Base-by-base conservation (phyloP, 2,113 vertebrate species). In the Alligator sinensis region DNA sequence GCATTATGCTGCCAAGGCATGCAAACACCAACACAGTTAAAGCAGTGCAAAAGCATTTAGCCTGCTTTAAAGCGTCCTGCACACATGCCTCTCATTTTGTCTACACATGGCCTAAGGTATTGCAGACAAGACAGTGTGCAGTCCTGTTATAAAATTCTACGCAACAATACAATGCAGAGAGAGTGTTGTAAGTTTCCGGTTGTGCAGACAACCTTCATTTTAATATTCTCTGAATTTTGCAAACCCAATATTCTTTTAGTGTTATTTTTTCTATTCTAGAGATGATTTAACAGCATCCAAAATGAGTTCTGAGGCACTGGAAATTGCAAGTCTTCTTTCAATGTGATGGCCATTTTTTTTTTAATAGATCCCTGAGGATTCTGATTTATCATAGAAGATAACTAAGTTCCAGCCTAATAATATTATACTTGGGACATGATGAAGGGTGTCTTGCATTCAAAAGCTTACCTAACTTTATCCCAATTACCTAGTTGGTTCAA, bases 391-490 rank as follows among this genome's bases (percentile, higher is more conserved):
- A 11, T 14, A 22, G 24, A 55, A n/a, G 91, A 88, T 70, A 70
- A 88, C 28, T 54, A 83, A 54, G 91, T 62, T 22, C 80, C 74
- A 91, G 9, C 0, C 1, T 57, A 78, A 91, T 93, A 90, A 58
- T 28, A 58, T 83, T 76, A 93, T 47, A 77, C 13, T 16, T 74
- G 60, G 90, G 24, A 14, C 90, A 3, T 47, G 47, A 47, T 47
- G 47, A 47, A 47, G 47, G 47, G 47, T 47, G 47, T 9, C 47
- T 47, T 47, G 47, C 47, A 60, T 66, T 85, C 3, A 83, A 90
- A 90, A 74, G 11, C n/a, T 90, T 94, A 47, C 47, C 47, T 93
- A 76, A 5, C 63, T 90, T 95, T 92, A 22, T 76, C 77, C 75
- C 80, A 9, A 5, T 9, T 14, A 16, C n/a, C 47, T 83, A 84